Evolutionary conservation across 1,140 invertebrate species (phyloP), one percentile per base, ranked within the genome.

Genomic region (Achroia grisella): DNA sequence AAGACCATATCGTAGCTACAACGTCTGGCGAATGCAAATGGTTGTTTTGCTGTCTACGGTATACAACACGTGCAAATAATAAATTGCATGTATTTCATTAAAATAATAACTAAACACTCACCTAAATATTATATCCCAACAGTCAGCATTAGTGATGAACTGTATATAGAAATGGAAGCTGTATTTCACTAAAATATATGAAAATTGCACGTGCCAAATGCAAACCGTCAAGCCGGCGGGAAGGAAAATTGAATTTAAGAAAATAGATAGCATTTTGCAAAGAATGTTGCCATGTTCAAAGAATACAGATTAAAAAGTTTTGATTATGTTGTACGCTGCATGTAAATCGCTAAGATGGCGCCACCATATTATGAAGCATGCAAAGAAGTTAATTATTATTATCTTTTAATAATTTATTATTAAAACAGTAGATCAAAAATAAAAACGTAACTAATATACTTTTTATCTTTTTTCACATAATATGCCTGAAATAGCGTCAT

Each of bases 191-290:
- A 57, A 69, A 71, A 44, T 39, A 52, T 73, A 74, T 52, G 43
- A 72, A 75, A 82, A 79, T 74, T 73, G 75, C 81, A 85, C 81
- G 81, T 82, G 81, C 81, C 70, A 79, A 84, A 78, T 66, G 58
- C 72, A 82, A 70, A 81, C 77, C 76, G 71, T 77, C 72, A 80
- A 71, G 68, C 70, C 74, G 78, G 80, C 76, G 74, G 76, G 80
- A 82, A 82, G 67, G 64, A 72, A 77, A 73, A 76, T 74, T 56
- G 73, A 75, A 82, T 72, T 73, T 70, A 55, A 64, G 61, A 63
- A 71, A 64, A 62, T 58, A 39, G n/a, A 62, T 58, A 69, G 60
- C 64, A 65, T 70, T 71, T 77, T 67, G 66, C 57, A 56, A 23
- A 23, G 62, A 64, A 64, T 69, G 69, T 74, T 71, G 52, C 67